Conservation (phyloP, 2,113 vertebrate species). For the Xiphias gladius region DNA sequence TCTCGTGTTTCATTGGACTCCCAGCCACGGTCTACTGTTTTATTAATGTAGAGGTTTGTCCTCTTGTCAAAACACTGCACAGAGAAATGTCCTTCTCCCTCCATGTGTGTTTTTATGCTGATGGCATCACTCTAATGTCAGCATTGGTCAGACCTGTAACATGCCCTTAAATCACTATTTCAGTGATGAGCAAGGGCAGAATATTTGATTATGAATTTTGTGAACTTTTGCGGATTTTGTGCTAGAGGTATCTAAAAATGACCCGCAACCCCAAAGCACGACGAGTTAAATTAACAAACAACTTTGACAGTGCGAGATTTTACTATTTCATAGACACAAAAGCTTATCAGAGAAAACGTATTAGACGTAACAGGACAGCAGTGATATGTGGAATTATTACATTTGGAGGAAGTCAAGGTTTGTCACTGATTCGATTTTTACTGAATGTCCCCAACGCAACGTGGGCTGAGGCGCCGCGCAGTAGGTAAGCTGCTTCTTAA, state of each 20-base stretch:
- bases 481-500: constrained; percentile 48
- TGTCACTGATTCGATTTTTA: constrained; percentile 27
- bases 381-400: background rate
- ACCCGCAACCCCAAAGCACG: background rate
- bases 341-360: background rate
- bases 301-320: background rate
- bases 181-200: background rate
- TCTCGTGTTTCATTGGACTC: too few species aligned
- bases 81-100: too few species aligned
- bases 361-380: background rate
- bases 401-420: background rate
- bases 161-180: background rate
- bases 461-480: constrained; percentile 29
- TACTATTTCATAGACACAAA: background rate
- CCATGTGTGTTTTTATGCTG: background rate
- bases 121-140: background rate
- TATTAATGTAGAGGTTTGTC: too few species aligned
- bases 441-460: constrained; percentile 52
- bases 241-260: background rate
- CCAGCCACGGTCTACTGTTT: too few species aligned
- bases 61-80: too few species aligned
- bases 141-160: background rate
- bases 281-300: background rate
- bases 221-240: background rate
- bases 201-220: background rate